Percentiles rank a stretch among this genome's conserved stretches.
phyloP scores from a whole-genome alignment of 2,888 invertebrate genomes.

The Toxonevra muliebris region DNA sequence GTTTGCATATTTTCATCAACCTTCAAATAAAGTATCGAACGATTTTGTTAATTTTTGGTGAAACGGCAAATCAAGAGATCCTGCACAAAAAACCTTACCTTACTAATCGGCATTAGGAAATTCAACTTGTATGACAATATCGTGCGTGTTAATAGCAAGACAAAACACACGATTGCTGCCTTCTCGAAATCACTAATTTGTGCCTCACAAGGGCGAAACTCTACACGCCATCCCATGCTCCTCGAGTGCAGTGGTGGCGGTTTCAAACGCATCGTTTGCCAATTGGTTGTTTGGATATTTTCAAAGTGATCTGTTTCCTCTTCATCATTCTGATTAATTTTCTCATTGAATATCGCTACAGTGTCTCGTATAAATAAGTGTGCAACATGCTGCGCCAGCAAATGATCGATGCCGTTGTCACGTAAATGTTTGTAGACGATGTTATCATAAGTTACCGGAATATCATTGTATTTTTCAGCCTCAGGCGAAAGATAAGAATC shows the following conservation, averaged over 20 bases:
- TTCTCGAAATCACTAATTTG: slow-evolving; percentile 99
- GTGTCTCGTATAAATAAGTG: slow-evolving; percentile 98
- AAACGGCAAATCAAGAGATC: neutral
- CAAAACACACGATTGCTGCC: slow-evolving; percentile 97
- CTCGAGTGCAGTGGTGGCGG: slow-evolving; percentile 97
- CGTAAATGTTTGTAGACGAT: slow-evolving; percentile 83
- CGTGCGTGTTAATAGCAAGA: slow-evolving; percentile 94
- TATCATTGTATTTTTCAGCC: slow-evolving; percentile 93
- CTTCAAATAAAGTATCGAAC: slow-evolving; percentile 54
- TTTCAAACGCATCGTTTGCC: slow-evolving; percentile 99
- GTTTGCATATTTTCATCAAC: slow-evolving; percentile 97
- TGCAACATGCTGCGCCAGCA: slow-evolving; percentile 94
- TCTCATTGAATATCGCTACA: slow-evolving; percentile 93
- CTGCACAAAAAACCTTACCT: slow-evolving; percentile 68
- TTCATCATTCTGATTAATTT: slow-evolving; percentile 90
- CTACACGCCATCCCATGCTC: slow-evolving; percentile 98
- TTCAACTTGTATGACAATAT: slow-evolving; percentile 96
- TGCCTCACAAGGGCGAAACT: slow-evolving; percentile 98
- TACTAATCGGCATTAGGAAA: slow-evolving; percentile 96
- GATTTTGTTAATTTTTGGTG: neutral
- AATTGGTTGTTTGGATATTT: slow-evolving; percentile 99
- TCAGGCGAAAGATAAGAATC: slow-evolving; percentile 94
- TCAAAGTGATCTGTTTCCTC: slow-evolving; percentile 99
- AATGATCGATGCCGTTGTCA: slow-evolving; percentile 90
- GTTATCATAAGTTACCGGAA: slow-evolving; percentile 86